A percentile compares a stretch with the other conserved stretches of the same genome.
phyloP scores from a whole-genome alignment of 2,888 invertebrate species.

The Arge pagana region DNA sequence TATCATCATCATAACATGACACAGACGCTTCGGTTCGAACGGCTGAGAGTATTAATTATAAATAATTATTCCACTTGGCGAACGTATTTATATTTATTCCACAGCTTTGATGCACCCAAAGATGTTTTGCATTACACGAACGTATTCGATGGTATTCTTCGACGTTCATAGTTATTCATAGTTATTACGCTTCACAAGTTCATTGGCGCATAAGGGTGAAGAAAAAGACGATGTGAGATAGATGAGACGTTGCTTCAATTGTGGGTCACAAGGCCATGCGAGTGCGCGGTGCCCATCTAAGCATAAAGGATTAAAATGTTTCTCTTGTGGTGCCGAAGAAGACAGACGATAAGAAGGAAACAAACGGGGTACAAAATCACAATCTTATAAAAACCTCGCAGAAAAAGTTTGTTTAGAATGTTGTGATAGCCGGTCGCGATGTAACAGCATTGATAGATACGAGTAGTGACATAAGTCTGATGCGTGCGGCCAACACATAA shows the following conservation, averaged over 20 bases:
- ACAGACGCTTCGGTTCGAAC: too few species aligned
- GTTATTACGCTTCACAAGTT: too few species aligned
- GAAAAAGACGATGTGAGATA: neutral
- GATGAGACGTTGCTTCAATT: constrained; percentile 18
- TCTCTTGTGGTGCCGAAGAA: constrained; percentile 15
- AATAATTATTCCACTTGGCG: too few species aligned
- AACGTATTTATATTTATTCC: too few species aligned
- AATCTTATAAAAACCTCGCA: neutral
- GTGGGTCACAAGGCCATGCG: constrained; percentile 19
- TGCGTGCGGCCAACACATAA: constrained; percentile 18
- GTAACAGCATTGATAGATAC: constrained; percentile 25
- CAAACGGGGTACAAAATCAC: neutral
- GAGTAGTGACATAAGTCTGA: constrained; percentile 28
- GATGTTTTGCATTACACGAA: too few species aligned
- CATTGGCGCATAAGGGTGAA: neutral
- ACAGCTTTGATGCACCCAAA: too few species aligned
- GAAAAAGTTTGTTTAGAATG: constrained; percentile 20
- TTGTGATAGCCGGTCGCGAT: constrained; percentile 17
- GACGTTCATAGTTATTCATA: too few species aligned
- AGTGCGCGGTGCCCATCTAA: constrained; percentile 24
- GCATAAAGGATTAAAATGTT: constrained; percentile 24
- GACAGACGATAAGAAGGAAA: neutral
- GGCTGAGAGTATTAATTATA: too few species aligned
- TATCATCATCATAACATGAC: too few species aligned
- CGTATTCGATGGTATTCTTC: too few species aligned